phyloP scores from a whole-genome alignment of 2,888 invertebrate species.

The Sipunculus nudus region DNA sequence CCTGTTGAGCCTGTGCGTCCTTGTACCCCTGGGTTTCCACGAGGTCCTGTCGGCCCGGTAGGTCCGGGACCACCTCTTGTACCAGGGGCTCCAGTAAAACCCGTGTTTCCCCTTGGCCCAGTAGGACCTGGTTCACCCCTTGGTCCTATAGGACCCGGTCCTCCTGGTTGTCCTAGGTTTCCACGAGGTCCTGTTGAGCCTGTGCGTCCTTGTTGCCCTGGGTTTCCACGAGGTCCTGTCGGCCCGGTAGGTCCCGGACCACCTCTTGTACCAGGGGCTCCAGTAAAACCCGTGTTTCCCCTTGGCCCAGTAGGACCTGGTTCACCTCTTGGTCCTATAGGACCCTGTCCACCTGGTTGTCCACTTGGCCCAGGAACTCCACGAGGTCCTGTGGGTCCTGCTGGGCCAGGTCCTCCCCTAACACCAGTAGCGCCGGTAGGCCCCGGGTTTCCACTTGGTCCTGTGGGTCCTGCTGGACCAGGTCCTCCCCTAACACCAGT shows the following conservation, averaged over 20 bases:
- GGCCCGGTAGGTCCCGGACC: conserved; percentile 21
- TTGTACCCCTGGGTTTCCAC: too few relatives aligned
- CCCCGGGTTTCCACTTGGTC: conserved; percentile 21
- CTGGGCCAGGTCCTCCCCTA: conserved; percentile 22
- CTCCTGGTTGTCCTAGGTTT: conserved; percentile 15
- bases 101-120: too few relatives aligned
- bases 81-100: too few relatives aligned
- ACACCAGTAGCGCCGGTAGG: conserved; percentile 22
- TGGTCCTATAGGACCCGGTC: conserved; percentile 20
- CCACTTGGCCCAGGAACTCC: conserved; percentile 27
- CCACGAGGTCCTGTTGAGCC: conserved; percentile 20
- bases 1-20: too few relatives aligned
- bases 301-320: conserved; percentile 5
- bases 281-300: conserved; percentile 20
- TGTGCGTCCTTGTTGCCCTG: conserved; percentile 21
- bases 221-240: conserved; percentile 22
- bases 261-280: conserved; percentile 23
- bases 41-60: too few relatives aligned
- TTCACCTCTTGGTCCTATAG: conserved; percentile 5
- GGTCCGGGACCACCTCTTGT: too few relatives aligned
- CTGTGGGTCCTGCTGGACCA: conserved; percentile 24
- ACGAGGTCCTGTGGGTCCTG: conserved; percentile 22
- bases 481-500: conserved; percentile 12
- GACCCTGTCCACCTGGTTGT: conserved; percentile 9
- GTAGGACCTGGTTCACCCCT: too few relatives aligned